Percentiles rank a stretch among this genome's conserved stretches.
These are phyloP conservation scores for Antigone vipio DNA, from an alignment of 2,113 vertebrate genomes.

Conservation along the genomic window DNA sequence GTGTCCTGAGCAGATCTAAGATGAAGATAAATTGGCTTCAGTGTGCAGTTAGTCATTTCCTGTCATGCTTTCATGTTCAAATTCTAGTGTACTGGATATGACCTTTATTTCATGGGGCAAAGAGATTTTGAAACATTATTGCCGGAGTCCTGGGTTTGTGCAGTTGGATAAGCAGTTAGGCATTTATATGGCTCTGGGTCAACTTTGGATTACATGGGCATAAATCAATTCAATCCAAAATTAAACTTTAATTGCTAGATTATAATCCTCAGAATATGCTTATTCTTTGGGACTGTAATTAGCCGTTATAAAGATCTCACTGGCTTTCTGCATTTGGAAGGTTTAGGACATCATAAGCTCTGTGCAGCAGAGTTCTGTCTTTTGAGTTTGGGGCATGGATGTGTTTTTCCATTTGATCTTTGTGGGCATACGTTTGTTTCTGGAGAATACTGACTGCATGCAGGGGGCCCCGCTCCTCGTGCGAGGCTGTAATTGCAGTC, in stretches of 20 bases:
- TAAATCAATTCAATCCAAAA: not conserved
- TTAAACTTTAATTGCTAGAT: not conserved
- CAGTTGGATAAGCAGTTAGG: not conserved
- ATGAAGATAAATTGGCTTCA: constrained; percentile 36
- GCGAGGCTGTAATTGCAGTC: not conserved
- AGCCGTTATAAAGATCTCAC: not conserved
- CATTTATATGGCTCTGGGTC: not conserved
- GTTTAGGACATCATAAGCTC: not conserved
- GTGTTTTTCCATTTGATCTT: not conserved
- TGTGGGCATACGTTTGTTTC: not conserved
- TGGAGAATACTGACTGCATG: not conserved
- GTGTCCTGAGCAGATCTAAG: constrained; percentile 14
- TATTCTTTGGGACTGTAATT: too few species aligned
- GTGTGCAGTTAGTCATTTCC: constrained; percentile 51
- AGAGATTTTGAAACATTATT: not conserved
- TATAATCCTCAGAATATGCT: not conserved
- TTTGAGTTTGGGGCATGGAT: not conserved
- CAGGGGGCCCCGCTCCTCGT: not conserved
- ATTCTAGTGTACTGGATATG: not conserved
- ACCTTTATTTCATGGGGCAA: constrained; percentile 38
- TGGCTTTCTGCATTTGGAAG: not conserved
- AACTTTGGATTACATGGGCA: not conserved
- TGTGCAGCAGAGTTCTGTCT: not conserved
- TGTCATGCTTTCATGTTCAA: constrained; percentile 19
- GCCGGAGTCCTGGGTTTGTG: not conserved